Conservation (phyloP, 2,888 invertebrate genomes). For the Cabera pusaria region DNA sequence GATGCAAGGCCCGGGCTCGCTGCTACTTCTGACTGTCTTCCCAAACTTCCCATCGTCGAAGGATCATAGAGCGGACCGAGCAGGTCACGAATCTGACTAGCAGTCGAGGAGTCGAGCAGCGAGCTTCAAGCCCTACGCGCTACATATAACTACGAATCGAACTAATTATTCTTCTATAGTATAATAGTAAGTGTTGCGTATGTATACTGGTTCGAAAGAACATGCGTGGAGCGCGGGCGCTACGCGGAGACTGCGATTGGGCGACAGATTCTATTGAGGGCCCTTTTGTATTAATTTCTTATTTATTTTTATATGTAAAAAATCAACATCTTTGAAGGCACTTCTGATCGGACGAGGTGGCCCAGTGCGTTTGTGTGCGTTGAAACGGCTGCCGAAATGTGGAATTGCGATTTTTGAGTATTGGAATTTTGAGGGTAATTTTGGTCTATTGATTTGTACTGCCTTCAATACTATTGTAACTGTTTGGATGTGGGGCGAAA, state of each 20-base stretch:
- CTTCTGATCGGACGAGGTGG: conserved; percentile 97
- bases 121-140: conserved; percentile 53
- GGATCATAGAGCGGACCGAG: too few species aligned
- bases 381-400: conserved; percentile 53
- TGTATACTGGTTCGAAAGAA: conserved; percentile 73
- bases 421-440: conserved; percentile 42
- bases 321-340: conserved; percentile 95
- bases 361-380: conserved; percentile 89
- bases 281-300: conserved; percentile 89
- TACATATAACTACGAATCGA: conserved; percentile 82
- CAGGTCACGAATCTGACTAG: too few species aligned
- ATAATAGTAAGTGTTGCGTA: conserved; percentile 77
- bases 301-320: conserved; percentile 89
- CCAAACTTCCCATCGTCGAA: too few species aligned
- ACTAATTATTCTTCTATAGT: conserved; percentile 83
- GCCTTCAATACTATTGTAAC: conserved; percentile 93
- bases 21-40: too few species aligned
- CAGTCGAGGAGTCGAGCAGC: conserved; percentile 31
- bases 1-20: conserved; percentile 53
- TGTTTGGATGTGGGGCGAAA: conserved; percentile 85
- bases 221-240: conserved; percentile 62
- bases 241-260: conserved; percentile 84
- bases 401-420: conserved; percentile 43
- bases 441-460: conserved; percentile 77
- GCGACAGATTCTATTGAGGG: conserved; percentile 94